phyloP scores from a whole-genome alignment of 2,888 invertebrate species.

The Xestia sexstrigata region DNA sequence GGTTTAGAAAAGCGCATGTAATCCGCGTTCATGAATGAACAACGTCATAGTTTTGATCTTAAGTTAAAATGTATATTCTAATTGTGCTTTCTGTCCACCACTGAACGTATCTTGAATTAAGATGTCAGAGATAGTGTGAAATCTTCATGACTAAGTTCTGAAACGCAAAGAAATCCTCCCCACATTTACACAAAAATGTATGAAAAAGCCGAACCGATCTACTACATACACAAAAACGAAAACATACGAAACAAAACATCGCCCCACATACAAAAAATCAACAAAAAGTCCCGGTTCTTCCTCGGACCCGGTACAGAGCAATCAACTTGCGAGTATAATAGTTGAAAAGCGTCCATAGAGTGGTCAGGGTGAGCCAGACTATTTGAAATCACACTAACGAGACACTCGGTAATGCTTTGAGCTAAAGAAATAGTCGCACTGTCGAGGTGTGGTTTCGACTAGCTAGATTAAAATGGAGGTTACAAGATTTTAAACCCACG shows the following conservation, averaged over 20 bases:
- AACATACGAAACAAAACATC: constrained; percentile 14
- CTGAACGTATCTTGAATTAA: not conserved
- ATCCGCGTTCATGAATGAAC: not conserved
- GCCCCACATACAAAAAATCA: constrained; percentile 28
- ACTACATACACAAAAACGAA: not conserved
- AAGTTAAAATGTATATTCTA: not conserved
- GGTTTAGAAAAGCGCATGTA: too few species aligned
- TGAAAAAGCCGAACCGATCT: not conserved
- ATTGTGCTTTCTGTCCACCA: not conserved
- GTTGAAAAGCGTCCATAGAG: constrained; percentile 74
- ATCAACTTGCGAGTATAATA: constrained; percentile 77
- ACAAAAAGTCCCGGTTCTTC: constrained; percentile 66
- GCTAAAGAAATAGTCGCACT: constrained; percentile 62
- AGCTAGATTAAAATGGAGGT: constrained; percentile 33
- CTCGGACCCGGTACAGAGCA: constrained; percentile 73
- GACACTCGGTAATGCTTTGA: constrained; percentile 76
- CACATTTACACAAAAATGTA: not conserved
- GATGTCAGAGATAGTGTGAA: not conserved
- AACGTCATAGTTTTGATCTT: not conserved
- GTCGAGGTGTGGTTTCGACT: constrained; percentile 42
- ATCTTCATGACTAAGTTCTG: not conserved
- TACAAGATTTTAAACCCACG: not conserved
- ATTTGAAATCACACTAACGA: constrained; percentile 85
- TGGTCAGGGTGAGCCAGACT: constrained; percentile 71
- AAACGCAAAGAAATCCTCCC: not conserved